Evolutionary conservation across 1,140 invertebrate genomes (phyloP).

Genomic region (Popillia japonica): DNA sequence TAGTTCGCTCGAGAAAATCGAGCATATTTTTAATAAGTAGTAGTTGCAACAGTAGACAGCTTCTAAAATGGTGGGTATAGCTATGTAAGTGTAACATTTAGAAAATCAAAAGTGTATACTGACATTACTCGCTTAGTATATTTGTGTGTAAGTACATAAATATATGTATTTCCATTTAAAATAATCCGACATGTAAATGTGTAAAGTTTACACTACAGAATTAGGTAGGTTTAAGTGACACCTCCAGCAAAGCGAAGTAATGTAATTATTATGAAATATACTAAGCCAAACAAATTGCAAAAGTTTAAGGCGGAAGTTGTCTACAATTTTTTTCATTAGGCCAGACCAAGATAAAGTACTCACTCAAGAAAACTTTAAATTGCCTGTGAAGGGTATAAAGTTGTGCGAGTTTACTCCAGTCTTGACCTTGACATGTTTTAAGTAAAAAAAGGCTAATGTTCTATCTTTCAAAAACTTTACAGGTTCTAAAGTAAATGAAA

Average conservation of each 20-base stretch:
- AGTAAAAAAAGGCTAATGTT: neutral
- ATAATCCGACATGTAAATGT: too few species aligned
- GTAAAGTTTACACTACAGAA: too few species aligned
- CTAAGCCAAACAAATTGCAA: neutral
- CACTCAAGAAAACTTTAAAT: constrained; percentile 5
- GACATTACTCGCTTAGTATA: too few species aligned
- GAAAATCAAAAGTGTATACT: too few species aligned
- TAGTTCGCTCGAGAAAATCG: too few species aligned
- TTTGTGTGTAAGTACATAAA: too few species aligned
- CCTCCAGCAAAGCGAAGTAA: neutral
- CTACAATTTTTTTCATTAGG: constrained; percentile 12
- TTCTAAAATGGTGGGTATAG: too few species aligned
- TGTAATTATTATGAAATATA: neutral
- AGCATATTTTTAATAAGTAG: too few species aligned
- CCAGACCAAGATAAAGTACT: constrained; percentile 8
- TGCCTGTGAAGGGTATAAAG: constrained; percentile 13
- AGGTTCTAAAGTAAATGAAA: neutral
- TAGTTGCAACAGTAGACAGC: too few species aligned
- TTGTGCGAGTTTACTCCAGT: neutral
- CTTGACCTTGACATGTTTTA: neutral
- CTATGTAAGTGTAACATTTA: too few species aligned
- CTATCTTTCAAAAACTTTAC: neutral
- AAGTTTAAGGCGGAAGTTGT: constrained; percentile 7
- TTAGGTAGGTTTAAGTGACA: neutral
- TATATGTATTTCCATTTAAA: too few species aligned